Percentiles rank a stretch among this genome's conserved stretches.
Conservation (phyloP, 2,797 vertebrate species). For the Tenualosa ilisha region DNA sequence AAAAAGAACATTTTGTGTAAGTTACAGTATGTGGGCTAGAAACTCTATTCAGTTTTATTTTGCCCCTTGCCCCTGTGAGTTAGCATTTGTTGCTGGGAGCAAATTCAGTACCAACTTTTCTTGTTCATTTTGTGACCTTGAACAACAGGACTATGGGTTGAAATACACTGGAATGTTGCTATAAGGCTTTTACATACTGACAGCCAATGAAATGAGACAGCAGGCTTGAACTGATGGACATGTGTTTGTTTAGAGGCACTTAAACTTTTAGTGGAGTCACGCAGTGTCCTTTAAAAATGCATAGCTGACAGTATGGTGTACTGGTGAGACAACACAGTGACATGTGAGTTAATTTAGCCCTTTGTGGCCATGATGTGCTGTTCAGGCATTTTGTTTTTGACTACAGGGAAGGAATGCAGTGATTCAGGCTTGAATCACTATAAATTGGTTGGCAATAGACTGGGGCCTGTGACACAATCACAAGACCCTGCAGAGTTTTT, state of each 20-base stretch:
- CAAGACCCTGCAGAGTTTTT: neutral
- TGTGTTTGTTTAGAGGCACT: neutral
- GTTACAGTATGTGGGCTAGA: too few relatives aligned
- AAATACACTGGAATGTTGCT: too few relatives aligned
- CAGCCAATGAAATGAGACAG: neutral
- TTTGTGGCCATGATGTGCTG: neutral
- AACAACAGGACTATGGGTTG: too few relatives aligned
- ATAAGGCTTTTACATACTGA: neutral
- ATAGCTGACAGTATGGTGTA: neutral
- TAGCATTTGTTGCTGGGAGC: too few relatives aligned
- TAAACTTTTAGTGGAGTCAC: slow-evolving; percentile 5
- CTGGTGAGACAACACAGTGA: neutral
- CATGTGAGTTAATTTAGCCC: neutral
- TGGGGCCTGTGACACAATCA: neutral
- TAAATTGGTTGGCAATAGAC: slow-evolving; percentile 18
- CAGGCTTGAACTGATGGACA: neutral
- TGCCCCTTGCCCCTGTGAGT: too few relatives aligned
- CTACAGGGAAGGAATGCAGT: neutral
- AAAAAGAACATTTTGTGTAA: too few relatives aligned
- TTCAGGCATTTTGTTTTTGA: neutral
- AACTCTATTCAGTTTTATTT: too few relatives aligned
- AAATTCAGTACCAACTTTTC: too few relatives aligned
- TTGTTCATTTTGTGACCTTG: too few relatives aligned
- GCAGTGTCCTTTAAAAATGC: neutral
- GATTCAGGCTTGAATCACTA: slow-evolving; percentile 27